Conservation (phyloP, 2,888 invertebrate species). For the Nephrotoma appendiculata region DNA sequence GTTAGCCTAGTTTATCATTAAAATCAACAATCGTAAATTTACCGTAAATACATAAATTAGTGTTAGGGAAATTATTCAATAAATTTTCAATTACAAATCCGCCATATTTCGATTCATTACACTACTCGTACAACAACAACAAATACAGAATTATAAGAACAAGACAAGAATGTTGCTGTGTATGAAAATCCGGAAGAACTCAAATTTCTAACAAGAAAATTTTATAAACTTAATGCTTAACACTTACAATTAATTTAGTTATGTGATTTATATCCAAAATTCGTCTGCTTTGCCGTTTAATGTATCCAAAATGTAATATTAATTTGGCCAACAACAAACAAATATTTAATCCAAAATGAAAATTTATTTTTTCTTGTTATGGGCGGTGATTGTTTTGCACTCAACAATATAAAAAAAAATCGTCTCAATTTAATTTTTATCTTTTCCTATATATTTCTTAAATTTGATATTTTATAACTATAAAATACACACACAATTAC, state of each 20-base stretch:
- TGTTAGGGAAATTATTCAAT: background rate
- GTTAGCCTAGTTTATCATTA: too few species aligned
- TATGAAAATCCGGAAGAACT: background rate
- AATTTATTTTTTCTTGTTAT: background rate
- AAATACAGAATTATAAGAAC: background rate
- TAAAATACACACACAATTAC: background rate
- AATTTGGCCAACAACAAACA: background rate
- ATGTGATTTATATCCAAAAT: background rate
- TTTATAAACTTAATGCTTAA: background rate
- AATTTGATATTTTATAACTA: background rate
- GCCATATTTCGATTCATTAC: background rate
- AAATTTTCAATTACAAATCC: background rate
- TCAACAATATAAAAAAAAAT: background rate
- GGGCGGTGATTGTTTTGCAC: background rate
- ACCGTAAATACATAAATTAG: too few species aligned
- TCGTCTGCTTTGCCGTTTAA: background rate
- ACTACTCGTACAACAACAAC: background rate
- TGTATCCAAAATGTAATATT: background rate
- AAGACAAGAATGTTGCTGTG: background rate
- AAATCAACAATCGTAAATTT: too few species aligned
- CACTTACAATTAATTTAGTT: background rate
- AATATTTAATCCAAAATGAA: background rate
- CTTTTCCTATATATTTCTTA: background rate
- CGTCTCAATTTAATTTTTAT: background rate
- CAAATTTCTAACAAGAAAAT: background rate